Conservation (phyloP, 2,888 invertebrate genomes). For the Conchocele bisecta region DNA sequence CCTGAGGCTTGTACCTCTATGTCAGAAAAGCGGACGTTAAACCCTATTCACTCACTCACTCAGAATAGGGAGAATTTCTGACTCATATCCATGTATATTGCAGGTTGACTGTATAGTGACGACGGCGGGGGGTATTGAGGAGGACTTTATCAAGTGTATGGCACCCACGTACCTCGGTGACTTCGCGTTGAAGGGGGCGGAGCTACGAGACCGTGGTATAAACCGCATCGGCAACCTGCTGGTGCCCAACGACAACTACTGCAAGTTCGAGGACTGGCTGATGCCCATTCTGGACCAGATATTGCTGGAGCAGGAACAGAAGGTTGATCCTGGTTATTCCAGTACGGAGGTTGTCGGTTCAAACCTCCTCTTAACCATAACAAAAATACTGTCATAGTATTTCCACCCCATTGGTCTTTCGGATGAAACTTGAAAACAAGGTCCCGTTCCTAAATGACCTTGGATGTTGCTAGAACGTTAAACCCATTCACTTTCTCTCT, state of each 20-base stretch:
- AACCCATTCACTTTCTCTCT: too few relatives aligned
- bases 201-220: conserved; percentile 91
- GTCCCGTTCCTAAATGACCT: too few relatives aligned
- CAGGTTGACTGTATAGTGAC: conserved; percentile 97
- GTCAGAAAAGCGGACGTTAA: too few relatives aligned
- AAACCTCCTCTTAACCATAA: too few relatives aligned
- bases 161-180: conserved; percentile 97
- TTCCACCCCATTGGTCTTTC: too few relatives aligned
- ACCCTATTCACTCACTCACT: too few relatives aligned
- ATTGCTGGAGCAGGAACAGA: conserved; percentile 91
- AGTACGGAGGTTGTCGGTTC: too few relatives aligned
- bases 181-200: conserved; percentile 90
- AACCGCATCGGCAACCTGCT: conserved; percentile 96
- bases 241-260: conserved; percentile 99
- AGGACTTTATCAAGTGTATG: conserved; percentile 99
- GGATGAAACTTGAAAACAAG: too few relatives aligned
- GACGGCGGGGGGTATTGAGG: conserved; percentile 98
- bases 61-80: too few relatives aligned
- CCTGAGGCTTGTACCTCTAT: too few relatives aligned
- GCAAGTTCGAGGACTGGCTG: conserved; percentile 98
- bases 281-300: conserved; percentile 96
- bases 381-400: too few relatives aligned
- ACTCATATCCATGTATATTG: conserved; percentile 23
- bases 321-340: conserved; percentile 81
- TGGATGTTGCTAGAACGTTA: too few relatives aligned